Conservation (phyloP, 2,888 invertebrate species). For the Drosophila neonasuta region DNA sequence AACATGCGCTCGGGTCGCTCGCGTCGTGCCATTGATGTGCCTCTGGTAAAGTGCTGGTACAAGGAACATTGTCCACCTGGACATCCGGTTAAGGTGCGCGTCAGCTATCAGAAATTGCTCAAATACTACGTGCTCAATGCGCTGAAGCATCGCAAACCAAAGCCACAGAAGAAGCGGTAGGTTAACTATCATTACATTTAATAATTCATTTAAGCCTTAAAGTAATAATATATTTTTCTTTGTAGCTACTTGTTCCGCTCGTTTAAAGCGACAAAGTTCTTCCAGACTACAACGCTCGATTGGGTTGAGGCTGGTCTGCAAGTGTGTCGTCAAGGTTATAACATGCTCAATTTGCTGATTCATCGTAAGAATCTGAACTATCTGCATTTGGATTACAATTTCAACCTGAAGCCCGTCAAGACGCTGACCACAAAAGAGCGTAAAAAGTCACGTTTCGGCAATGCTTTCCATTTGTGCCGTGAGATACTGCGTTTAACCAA, state of each 20-base stretch:
- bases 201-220: background rate
- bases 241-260: constrained; percentile 96
- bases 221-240: background rate
- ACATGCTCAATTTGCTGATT: constrained; percentile 99
- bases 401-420: constrained; percentile 99
- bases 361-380: constrained; percentile 99
- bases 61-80: constrained; percentile 96
- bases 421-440: constrained; percentile 99
- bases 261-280: constrained; percentile 99
- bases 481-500: constrained; percentile 99
- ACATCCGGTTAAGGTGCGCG: constrained; percentile 99
- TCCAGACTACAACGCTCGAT: constrained; percentile 99
- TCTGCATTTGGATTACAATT: constrained; percentile 99
- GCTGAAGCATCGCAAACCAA: constrained; percentile 97
- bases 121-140: constrained; percentile 99
- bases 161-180: constrained; percentile 97
- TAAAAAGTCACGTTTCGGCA: constrained; percentile 98
- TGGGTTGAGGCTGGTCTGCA: constrained; percentile 99
- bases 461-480: constrained; percentile 99
- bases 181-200: constrained; percentile 4
- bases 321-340: constrained; percentile 99
- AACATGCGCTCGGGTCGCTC: constrained; percentile 97
- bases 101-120: constrained; percentile 98
- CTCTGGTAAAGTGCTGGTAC: constrained; percentile 98
- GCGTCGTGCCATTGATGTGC: constrained; percentile 97